Evolutionary conservation across 53 echinoderm and acorn worm species (phyloP).

Genomic region (Mesocentrotus franciscanus): DNA sequence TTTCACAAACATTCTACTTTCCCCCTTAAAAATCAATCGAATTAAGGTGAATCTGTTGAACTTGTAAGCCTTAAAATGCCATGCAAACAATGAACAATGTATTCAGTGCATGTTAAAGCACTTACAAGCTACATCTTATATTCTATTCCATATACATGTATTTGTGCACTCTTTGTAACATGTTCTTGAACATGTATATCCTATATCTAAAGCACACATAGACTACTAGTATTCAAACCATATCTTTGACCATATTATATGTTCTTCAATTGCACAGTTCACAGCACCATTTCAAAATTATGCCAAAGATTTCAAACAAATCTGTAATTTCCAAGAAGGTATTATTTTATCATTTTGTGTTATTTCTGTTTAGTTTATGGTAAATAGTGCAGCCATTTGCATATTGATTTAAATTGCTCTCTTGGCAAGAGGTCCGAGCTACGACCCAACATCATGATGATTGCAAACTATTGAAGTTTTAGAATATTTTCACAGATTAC

Average conservation of each 20-base stretch:
- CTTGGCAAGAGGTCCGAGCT: background rate
- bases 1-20: background rate
- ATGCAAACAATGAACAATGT: background rate
- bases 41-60: background rate
- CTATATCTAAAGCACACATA: background rate
- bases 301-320: background rate
- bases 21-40: background rate
- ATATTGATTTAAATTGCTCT: background rate
- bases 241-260: background rate
- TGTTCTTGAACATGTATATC: background rate
- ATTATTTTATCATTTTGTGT: background rate
- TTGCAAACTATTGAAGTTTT: background rate
- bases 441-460: background rate
- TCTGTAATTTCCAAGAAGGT: background rate
- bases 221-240: background rate
- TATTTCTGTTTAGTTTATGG: background rate
- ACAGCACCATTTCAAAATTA: constrained; percentile 8
- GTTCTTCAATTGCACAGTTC: background rate
- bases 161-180: background rate
- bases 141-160: background rate
- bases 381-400: constrained; percentile 20
- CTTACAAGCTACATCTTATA: background rate
- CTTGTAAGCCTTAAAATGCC: background rate
- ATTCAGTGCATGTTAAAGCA: background rate
- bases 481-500: background rate